Evolutionary conservation across 1,140 invertebrate genomes (phyloP), one percentile per base, ranked within the genome.

Genomic region (Drosophila bocqueti): DNA sequence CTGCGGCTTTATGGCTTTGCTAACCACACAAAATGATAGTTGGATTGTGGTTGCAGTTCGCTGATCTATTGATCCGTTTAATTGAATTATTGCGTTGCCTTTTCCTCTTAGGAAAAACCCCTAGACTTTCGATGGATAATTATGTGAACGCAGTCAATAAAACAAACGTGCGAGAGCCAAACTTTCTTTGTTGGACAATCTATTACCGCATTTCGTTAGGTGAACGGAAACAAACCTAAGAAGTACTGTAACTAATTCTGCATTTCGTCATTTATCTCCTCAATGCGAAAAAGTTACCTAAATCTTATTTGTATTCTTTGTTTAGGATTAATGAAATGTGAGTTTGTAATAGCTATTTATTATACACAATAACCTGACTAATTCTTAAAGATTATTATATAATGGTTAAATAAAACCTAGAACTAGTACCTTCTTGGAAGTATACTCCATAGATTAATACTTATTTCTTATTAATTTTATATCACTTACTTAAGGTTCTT

Each of bases 41-140:
- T 67, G 4, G 36, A 34, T 68, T 47, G 16, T 16, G 8, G 24
- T 6, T 49, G 61, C 46, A 66, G n/a, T 31, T 34, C 26, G 6
- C 6, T 18, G 15, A 26, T 45, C 34, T 69, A 72, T 72, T 59
- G 69, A 73, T 73, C 24, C 42, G 55, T 24, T 72, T 73, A 73
- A 73, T 73, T 73, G n/a, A 50, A 73, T 73, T 72, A 73, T 50
- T 59, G 49, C 29, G n/a, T 43, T 24, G 29, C 15, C 40, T 34
- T 73, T 64, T 50, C 7, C 29, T 45, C 46, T 52, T 52, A 50
- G 24, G 29, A 72, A 72, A 45, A 26, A 0, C 38, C 1, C 11
- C 31, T 1, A 67, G 40, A 52, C 65, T 64, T 50, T n/a, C 10
- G 8, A 6, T 29, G 54, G 54, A 21, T 60, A 42, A 60, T 64